Conservation (phyloP, 2,113 vertebrate genomes). For the Empidonax alnorum region DNA sequence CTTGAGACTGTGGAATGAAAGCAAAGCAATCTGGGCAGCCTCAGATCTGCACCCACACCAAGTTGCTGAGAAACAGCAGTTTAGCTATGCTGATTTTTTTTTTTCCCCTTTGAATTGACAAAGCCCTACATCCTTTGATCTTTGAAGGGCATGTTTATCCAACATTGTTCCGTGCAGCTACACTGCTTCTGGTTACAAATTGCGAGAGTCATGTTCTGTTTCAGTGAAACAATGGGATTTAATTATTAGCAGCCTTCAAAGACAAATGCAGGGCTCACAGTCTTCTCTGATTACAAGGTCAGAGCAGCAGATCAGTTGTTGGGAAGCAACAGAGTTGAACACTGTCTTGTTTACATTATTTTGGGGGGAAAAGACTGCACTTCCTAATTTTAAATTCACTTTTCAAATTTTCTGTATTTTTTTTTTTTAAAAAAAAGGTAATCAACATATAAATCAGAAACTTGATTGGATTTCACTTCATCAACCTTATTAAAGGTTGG, state of each 20-base stretch:
- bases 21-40: constrained; percentile 29
- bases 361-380: not conserved
- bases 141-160: constrained; percentile 66
- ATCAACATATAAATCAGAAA: not conserved
- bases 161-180: constrained; percentile 53
- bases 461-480: not conserved
- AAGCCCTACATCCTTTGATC: constrained; percentile 56
- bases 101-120: constrained; percentile 24
- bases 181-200: constrained; percentile 63
- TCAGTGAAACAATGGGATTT: constrained; percentile 65
- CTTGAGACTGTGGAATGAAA: constrained; percentile 31
- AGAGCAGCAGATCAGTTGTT: not conserved
- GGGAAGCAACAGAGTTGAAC: constrained; percentile 6
- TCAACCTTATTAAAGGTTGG: not conserved
- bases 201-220: constrained; percentile 59
- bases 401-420: not conserved
- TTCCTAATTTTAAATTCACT: not conserved
- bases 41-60: not conserved
- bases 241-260: constrained; percentile 68
- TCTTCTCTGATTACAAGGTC: constrained; percentile 47
- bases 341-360: not conserved
- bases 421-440: not conserved
- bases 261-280: constrained; percentile 1
- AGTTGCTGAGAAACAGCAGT: constrained; percentile 39
- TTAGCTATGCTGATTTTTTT: not conserved